Percentiles rank a stretch among this genome's conserved stretches.
These are phyloP conservation scores for Platycnemis pennipes DNA, from an alignment of 2,888 invertebrate species.

Conservation along the genomic window DNA sequence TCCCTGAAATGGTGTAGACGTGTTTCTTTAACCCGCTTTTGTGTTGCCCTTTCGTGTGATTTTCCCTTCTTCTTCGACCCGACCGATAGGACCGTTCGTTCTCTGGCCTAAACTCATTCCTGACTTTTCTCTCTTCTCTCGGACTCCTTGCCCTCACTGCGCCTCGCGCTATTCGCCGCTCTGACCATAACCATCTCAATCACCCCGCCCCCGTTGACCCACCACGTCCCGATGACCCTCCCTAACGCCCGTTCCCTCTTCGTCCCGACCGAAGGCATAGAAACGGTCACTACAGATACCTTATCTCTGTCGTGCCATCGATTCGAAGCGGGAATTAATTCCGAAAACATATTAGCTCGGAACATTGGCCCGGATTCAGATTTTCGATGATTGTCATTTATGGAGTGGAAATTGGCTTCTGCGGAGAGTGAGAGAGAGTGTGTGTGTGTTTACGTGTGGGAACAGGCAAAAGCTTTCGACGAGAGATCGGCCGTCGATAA, in stretches of 20 bases:
- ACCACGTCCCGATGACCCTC: not conserved
- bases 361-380: not conserved
- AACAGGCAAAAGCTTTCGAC: not conserved
- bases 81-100: too few species aligned
- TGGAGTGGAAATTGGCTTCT: conserved; percentile 56
- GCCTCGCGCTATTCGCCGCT: not conserved
- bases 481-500: not conserved
- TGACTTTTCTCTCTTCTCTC: too few species aligned
- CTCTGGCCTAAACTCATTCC: too few species aligned
- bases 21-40: too few species aligned
- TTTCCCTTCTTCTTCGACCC: too few species aligned
- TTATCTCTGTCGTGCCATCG: not conserved
- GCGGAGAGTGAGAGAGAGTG: not conserved
- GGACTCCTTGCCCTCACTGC: not conserved
- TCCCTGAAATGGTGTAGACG: too few species aligned
- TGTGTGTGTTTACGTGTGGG: not conserved
- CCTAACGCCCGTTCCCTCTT: not conserved
- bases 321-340: conserved; percentile 41
- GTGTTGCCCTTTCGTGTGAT: too few species aligned
- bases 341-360: conserved; percentile 24
- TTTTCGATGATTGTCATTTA: conserved; percentile 42
- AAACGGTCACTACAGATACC: not conserved
- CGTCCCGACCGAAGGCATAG: not conserved
- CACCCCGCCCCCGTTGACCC: not conserved
- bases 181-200: not conserved